Conservation (phyloP, 2,113 vertebrate genomes). For the Cyprinodon variegatus region DNA sequence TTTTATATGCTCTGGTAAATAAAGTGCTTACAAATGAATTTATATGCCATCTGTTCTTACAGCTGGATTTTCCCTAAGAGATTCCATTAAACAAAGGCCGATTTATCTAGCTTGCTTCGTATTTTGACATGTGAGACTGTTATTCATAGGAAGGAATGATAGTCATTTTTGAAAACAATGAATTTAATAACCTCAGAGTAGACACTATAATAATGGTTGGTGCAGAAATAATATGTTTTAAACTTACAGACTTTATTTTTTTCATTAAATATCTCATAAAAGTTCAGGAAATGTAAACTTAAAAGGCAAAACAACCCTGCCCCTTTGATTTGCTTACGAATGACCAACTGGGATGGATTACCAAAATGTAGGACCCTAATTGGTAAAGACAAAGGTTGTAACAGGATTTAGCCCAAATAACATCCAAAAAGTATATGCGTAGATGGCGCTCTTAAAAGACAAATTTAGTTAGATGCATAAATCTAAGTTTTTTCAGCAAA, state of each 20-base stretch:
- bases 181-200: too few relatives aligned
- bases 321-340: background rate
- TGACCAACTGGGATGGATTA: background rate
- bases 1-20: background rate
- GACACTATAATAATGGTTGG: background rate
- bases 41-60: background rate
- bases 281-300: background rate
- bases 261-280: background rate
- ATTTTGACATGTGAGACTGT: too few relatives aligned
- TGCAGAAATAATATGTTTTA: background rate
- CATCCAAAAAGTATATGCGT: background rate
- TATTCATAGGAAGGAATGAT: too few relatives aligned
- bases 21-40: too few relatives aligned
- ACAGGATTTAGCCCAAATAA: background rate
- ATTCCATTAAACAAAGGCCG: too few relatives aligned
- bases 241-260: background rate
- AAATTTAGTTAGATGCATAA: background rate
- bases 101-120: background rate
- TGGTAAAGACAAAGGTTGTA: too few relatives aligned
- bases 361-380: background rate
- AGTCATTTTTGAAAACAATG: too few relatives aligned
- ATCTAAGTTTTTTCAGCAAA: background rate
- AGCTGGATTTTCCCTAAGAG: background rate
- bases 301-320: background rate
- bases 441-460: background rate